Evolutionary conservation across 2,888 invertebrate genomes (phyloP), one percentile per base, ranked within the genome.

Genomic region (Lepidocyrtoides sp.): DNA sequence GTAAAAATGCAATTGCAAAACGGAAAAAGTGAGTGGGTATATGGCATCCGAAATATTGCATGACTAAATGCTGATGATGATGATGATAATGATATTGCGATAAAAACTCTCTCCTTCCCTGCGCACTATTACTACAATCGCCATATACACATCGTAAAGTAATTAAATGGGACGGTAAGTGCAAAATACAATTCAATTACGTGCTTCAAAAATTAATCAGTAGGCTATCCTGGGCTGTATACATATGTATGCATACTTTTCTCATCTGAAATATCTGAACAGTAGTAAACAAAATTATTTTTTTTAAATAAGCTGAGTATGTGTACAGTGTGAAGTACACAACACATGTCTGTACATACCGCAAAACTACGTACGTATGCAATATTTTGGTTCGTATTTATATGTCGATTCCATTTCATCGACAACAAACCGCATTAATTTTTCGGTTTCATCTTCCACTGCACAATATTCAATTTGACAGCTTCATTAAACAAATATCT

Each of bases 171-270:
- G 88, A 41, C 26, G 66, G 81, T 69, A 88, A 77, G 82, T 81
- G 88, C 88, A 88, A 88, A 88, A 82, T 82, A 88, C 87, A 88
- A 88, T 88, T 88, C 88, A 82, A 88, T 88, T 82, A 81, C 63
- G 72, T 72, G 36, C 72, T 82, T 88, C 72, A 88, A 88, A 88
- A 88, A 88, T 88, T 88, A 82, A 88, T 79, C 77, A 88, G 48
- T 44, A 57, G 23, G n/a, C 54, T 23, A 26, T 14, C 60, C 63
- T 29, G 2, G 26, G 63, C 26, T 26, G 3, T 23, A 63, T n/a
- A 10, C 60, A 26, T 60, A n/a, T 51, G 51, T 14, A 51, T n/a
- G 51, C 2, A 51, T n/a, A n/a, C n/a, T n/a, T n/a, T n/a, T n/a
- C 23, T 23, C 26, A n/a, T 20, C 66, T 66, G 32, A n/a, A 32